Evolutionary conservation across 2,113 vertebrate genomes (phyloP).

Genomic region (Eolophus roseicapilla): DNA sequence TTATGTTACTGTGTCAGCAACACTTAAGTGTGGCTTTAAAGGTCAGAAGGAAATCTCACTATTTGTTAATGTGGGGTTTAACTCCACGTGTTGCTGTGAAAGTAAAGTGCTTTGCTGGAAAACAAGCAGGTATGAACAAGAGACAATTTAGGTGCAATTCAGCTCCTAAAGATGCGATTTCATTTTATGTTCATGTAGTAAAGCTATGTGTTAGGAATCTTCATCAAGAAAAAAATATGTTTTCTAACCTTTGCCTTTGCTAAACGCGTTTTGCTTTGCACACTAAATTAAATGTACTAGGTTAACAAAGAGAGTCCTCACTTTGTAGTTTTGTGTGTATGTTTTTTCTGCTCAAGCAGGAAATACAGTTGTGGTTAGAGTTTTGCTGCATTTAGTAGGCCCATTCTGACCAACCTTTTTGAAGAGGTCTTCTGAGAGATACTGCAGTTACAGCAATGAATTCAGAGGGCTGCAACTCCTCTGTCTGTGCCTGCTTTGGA

Average conservation of each 20-base stretch:
- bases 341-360: neutral
- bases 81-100: neutral
- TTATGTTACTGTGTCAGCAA: neutral
- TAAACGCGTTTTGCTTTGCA: neutral
- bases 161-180: neutral
- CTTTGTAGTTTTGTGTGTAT: neutral
- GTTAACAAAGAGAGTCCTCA: neutral
- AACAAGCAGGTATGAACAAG: neutral
- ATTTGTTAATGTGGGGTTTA: fast-evolving
- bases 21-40: neutral
- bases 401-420: neutral
- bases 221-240: neutral
- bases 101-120: neutral
- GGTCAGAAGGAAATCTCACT: neutral
- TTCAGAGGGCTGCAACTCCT: neutral
- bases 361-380: neutral
- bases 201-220: neutral
- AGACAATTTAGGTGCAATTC: neutral
- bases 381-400: neutral
- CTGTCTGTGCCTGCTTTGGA: neutral
- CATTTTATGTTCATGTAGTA: neutral
- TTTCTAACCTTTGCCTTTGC: neutral
- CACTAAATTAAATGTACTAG: neutral
- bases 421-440: neutral
- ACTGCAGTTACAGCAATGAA: neutral